phyloP scores from a whole-genome alignment of 2,888 invertebrate genomes.

The Stomorhina lunata region DNA sequence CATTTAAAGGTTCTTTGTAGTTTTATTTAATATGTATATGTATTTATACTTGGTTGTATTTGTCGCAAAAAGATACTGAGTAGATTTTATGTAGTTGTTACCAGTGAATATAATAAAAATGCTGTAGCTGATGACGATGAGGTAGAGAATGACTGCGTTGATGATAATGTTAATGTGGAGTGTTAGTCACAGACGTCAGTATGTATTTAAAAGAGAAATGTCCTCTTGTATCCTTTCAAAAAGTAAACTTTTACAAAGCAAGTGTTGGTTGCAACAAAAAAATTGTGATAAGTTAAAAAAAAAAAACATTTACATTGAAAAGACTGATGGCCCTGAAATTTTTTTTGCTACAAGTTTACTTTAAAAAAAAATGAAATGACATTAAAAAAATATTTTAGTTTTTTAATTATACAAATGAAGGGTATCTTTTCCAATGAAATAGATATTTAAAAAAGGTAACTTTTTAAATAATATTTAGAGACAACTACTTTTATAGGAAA shows the following conservation, averaged over 20 bases:
- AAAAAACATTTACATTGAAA: not conserved
- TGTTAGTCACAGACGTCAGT: not conserved
- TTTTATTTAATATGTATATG: not conserved
- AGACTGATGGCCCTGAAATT: not conserved
- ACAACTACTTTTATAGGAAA: too few species aligned
- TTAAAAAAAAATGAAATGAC: not conserved
- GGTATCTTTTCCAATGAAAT: too few species aligned
- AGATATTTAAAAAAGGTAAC: too few species aligned
- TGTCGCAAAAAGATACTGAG: not conserved
- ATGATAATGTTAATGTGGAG: conserved; percentile 14
- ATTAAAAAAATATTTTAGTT: too few species aligned
- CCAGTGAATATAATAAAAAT: not conserved
- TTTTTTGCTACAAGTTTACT: not conserved
- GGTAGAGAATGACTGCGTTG: not conserved
- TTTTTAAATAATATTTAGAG: too few species aligned
- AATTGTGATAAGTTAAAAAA: not conserved
- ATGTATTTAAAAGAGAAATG: not conserved
- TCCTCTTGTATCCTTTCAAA: not conserved
- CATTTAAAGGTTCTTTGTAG: not conserved
- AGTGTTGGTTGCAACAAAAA: not conserved
- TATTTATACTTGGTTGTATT: not conserved
- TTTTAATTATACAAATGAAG: too few species aligned
- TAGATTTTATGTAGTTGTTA: not conserved
- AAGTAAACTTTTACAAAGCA: conserved; percentile 20
- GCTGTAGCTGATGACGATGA: not conserved